Conservation (phyloP, 2,113 vertebrate genomes). For the Rynchops niger region DNA sequence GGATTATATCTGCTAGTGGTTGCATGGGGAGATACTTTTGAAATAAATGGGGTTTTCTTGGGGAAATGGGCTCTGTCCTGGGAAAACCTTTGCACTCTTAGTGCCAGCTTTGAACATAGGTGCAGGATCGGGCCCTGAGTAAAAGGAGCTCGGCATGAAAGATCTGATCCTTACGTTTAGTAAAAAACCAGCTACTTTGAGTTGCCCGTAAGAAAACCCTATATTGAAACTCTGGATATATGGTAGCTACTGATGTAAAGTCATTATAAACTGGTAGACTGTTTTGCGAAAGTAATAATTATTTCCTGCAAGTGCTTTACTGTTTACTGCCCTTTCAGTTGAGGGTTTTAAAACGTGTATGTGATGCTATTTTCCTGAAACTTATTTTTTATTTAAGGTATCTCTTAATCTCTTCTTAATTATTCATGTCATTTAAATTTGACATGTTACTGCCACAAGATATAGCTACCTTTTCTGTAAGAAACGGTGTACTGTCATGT, state of each 20-base stretch:
- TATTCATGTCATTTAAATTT: not conserved
- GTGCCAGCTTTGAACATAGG: not conserved
- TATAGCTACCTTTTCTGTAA: not conserved
- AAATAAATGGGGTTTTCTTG: not conserved
- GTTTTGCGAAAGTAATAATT: not conserved
- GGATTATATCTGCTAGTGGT: accelerated
- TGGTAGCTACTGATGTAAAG: not conserved
- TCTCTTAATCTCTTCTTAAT: not conserved
- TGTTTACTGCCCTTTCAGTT: not conserved
- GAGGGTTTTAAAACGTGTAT: not conserved
- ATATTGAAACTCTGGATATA: not conserved
- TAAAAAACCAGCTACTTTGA: not conserved
- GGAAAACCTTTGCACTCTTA: not conserved
- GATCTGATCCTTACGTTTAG: not conserved
- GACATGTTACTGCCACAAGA: not conserved
- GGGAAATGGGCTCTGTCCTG: not conserved
- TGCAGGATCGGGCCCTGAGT: not conserved
- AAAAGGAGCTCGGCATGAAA: not conserved
- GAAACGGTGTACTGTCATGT: not conserved
- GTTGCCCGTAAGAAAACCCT: not conserved
- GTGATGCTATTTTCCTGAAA: not conserved
- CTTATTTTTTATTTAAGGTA: not conserved
- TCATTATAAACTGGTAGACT: not conserved
- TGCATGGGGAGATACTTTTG: not conserved
- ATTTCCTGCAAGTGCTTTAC: not conserved